phyloP scores from a whole-genome alignment of 2,113 vertebrate genomes.

The Xiphophorus hellerii region DNA sequence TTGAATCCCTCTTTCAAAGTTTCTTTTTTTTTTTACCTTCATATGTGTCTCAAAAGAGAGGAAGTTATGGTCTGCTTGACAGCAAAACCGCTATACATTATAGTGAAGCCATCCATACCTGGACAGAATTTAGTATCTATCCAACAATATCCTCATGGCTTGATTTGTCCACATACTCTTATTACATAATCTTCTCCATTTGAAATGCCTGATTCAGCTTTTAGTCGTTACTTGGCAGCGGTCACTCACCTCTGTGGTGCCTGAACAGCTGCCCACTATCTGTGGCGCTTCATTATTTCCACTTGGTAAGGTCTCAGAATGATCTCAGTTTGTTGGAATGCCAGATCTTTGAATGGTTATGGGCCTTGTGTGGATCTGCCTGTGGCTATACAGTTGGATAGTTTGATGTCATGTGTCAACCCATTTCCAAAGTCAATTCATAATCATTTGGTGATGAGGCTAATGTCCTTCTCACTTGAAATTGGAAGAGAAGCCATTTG shows the following conservation, averaged over 20 bases:
- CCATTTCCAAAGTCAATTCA: not conserved
- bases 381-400: conserved; percentile 10
- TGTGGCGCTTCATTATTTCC: conserved; percentile 34
- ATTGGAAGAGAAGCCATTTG: not conserved
- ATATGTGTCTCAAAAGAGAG: too few relatives aligned
- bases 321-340: conserved; percentile 79
- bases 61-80: too few relatives aligned
- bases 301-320: conserved; percentile 63
- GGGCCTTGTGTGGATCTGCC: conserved; percentile 45
- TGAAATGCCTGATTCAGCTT: conserved; percentile 65
- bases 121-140: conserved; percentile 8
- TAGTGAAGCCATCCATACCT: conserved; percentile 7
- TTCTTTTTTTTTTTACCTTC: too few relatives aligned
- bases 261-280: conserved; percentile 57
- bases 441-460: conserved; percentile 7
- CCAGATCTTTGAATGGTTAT: conserved; percentile 67
- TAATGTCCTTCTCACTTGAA: not conserved
- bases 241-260: conserved; percentile 55
- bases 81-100: not conserved
- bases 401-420: conserved; percentile 25
- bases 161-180: conserved; percentile 36
- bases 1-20: too few relatives aligned
- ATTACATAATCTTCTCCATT: conserved; percentile 59
- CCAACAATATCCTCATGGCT: conserved; percentile 29
- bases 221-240: conserved; percentile 61